Conservation (phyloP, 2,888 invertebrate species). For the Ctena decussata region DNA sequence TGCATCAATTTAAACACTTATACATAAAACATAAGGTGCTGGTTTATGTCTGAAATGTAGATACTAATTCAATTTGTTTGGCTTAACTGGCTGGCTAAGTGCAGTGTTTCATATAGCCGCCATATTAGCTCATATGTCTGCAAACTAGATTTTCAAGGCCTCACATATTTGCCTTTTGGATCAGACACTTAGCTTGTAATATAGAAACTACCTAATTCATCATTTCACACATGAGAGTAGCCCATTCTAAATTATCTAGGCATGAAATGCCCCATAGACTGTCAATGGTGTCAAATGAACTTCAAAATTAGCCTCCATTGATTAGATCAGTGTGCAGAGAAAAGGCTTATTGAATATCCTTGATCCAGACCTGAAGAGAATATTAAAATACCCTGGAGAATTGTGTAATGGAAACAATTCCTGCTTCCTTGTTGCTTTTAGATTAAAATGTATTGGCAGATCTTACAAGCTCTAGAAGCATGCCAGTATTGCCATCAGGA, state of each 20-base stretch:
- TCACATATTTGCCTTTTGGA: too few species aligned
- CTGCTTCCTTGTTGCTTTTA: slow-evolving; percentile 7
- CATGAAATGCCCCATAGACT: background rate
- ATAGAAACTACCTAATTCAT: too few species aligned
- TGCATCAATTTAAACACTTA: too few species aligned
- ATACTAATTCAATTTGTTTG: too few species aligned
- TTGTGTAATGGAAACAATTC: background rate
- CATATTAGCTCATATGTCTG: too few species aligned
- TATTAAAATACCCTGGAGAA: background rate
- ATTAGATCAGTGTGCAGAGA: background rate
- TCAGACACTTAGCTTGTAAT: too few species aligned
- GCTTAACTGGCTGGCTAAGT: too few species aligned
- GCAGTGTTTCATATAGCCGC: too few species aligned
- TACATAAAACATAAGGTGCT: too few species aligned
- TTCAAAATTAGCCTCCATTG: background rate
- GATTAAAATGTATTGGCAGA: slow-evolving; percentile 9
- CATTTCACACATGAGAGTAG: background rate
- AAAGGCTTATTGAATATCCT: background rate
- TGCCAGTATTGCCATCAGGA: background rate
- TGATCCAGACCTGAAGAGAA: background rate
- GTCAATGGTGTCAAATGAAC: background rate
- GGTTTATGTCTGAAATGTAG: too few species aligned
- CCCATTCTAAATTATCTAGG: background rate
- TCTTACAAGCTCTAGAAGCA: background rate
- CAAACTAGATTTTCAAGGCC: too few species aligned